Conservation (phyloP, 2,888 invertebrate species). For the Willowsia nigromaculata region DNA sequence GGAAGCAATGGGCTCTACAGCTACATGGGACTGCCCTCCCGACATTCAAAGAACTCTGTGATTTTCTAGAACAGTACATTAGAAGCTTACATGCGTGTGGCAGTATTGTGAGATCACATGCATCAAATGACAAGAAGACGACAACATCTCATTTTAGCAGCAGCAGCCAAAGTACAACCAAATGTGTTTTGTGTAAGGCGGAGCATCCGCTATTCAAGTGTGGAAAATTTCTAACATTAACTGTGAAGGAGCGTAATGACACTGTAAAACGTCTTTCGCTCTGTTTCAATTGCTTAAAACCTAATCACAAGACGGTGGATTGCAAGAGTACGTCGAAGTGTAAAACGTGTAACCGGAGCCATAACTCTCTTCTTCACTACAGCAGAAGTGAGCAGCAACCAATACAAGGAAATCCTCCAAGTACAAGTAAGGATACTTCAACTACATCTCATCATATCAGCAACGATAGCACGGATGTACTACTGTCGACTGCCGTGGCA, state of each 20-base stretch:
- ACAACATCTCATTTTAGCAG: not conserved
- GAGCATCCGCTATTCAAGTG: not conserved
- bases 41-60: not conserved
- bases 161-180: not conserved
- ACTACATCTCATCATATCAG: not conserved
- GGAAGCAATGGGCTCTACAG: too few relatives aligned
- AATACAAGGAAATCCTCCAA: not conserved
- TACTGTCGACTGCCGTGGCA: too few relatives aligned
- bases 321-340: slow-evolving; percentile 9
- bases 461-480: too few relatives aligned
- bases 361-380: slow-evolving; percentile 13
- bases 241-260: not conserved
- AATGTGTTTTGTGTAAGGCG: too few relatives aligned
- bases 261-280: not conserved
- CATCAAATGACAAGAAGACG: not conserved
- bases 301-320: not conserved
- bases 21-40: not conserved
- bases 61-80: not conserved
- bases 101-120: not conserved
- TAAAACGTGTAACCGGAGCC: not conserved
- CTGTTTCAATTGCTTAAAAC: slow-evolving; percentile 31
- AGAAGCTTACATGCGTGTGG: not conserved
- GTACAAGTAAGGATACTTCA: not conserved
- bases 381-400: not conserved
- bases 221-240: not conserved